These are phyloP conservation scores for Nilaparvata lugens DNA, from an alignment of 1,140 invertebrate species.

Conservation along the genomic window DNA sequence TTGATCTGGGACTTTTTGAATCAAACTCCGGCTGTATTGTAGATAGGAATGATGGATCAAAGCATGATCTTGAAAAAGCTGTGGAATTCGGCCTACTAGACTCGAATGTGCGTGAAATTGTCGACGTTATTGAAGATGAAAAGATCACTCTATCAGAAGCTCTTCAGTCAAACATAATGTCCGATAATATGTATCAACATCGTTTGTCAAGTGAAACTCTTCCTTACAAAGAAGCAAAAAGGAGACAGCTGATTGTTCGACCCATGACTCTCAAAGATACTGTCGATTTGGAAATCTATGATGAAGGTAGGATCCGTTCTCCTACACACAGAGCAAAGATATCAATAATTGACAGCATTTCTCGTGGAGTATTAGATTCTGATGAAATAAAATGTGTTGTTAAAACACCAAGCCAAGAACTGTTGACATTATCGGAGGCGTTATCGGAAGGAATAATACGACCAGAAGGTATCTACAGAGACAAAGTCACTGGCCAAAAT, in stretches of 20 bases:
- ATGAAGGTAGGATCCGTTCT: conserved; percentile 67
- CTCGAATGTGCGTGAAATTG: conserved; percentile 64
- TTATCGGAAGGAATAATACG: conserved; percentile 67
- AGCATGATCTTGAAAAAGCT: conserved; percentile 68
- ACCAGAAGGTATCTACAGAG: conserved; percentile 58
- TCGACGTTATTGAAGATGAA: conserved; percentile 63
- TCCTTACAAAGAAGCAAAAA: conserved; percentile 67
- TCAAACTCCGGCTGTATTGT: conserved; percentile 61
- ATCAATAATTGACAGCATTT: conserved; percentile 73
- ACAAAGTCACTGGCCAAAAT: conserved; percentile 58
- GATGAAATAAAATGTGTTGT: conserved; percentile 73
- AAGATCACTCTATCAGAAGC: conserved; percentile 77
- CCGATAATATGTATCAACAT: conserved; percentile 70
- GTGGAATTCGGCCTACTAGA: conserved; percentile 66
- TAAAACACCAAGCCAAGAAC: conserved; percentile 64
- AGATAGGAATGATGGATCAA: conserved; percentile 74
- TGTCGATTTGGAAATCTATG: conserved; percentile 68
- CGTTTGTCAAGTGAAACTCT: conserved; percentile 61
- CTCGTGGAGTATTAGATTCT: conserved; percentile 73
- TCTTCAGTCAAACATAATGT: conserved; percentile 62
- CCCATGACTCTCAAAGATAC: conserved; percentile 85
- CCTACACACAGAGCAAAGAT: conserved; percentile 63
- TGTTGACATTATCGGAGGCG: conserved; percentile 76
- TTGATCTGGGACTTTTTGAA: conserved; percentile 72
- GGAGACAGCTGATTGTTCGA: conserved; percentile 68